Evolutionary conservation across 1,140 invertebrate genomes (phyloP), one percentile per base, ranked within the genome.

Genomic region (Drosophila punjabiensis): DNA sequence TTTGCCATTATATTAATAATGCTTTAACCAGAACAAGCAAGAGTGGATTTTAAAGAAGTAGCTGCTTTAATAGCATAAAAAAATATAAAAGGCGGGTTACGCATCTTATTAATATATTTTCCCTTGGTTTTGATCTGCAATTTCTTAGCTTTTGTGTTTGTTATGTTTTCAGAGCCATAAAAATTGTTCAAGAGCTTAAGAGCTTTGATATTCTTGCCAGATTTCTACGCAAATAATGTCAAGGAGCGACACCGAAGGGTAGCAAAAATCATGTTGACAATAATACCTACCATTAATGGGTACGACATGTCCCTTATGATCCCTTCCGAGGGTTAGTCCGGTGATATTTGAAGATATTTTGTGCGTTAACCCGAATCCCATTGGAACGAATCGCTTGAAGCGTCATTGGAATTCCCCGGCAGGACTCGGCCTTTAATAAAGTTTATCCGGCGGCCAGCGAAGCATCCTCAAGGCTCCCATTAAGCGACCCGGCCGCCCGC

Each of bases 401-500:
- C 61, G 20, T 33, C 33, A 50, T 69, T 52, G 47, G 3, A 41
- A 28, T 52, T 41, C 18, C 33, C 35, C 47, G 59, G 14, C 39
- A 45, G 35, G 33, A 65, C 16, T 45, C 20, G 48, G 30, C 28
- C 63, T 71, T 56, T 68, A 61, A 74, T 74, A 52, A 74, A 74
- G 30, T 61, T 52, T 28, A 73, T 60, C 37, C 39, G 55, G 14
- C 18, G 28, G 69, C 35, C 47, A 45, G 59, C 43, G 41, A 35
- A 61, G 55, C 53, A 74, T 73, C 71, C 68, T 73, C 70, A 74
- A 74, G 70, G 68, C 68, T 43, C 68, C 68, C 70, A 74, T 73
- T 74, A 52, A 35, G 53, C 39, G 9, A 20, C 18, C 32, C 20
- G 16, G 14, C 24, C 24, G 48, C 48, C 48, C 39, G 47, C 11